Evolutionary conservation across 2,797 vertebrate species (phyloP), one percentile per base, ranked within the genome.

Genomic region (Numenius phaeopus): DNA sequence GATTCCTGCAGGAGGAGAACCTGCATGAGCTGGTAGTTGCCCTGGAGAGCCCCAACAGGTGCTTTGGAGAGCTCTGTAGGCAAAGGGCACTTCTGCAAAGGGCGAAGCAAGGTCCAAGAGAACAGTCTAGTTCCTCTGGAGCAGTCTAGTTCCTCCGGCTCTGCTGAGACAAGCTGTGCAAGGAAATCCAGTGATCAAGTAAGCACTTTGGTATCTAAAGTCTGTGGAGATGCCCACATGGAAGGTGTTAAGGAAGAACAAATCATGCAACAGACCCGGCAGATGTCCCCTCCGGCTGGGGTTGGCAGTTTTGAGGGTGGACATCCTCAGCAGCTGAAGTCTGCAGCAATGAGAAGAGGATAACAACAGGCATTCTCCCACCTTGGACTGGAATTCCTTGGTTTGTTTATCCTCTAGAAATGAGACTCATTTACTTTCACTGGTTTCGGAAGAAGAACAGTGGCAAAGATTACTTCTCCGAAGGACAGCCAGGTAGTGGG

Each of bases 311-410:
- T 10, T 20, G 21, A 57, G 59, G 75, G 29, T 3, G 7, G 20
- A 30, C 2, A 1, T 27, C 52, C 12, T 57, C 65, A 42, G 66
- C 59, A 81, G 64, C 42, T 66, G n/a, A 30, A 47, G 11, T 13
- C n/a, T 11, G 42, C 58, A 52, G 18, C 34, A 11, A 14, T 0
- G 3, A 7, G 27, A 26, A 19, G 40, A 0, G 4, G 46, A 47
- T 11, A 47, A 10, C 46, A 47, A 47, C 46, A 21, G 46, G 46
- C 46, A 47, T 47, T 47, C 20, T 47, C 46, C 46, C 21, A 47
- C 46, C 46, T 47, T 47, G 46, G 46, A 22, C 46, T 47, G 46
- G 46, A 47, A 22, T 11, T 47, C 46, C 46, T 47, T 47, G 46
- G 46, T 47, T 47, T 12, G 21, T 47, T 47, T 47, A 11, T 47